Evolutionary conservation across 2,113 vertebrate genomes (phyloP).

Genomic region (Neotoma lepida): DNA sequence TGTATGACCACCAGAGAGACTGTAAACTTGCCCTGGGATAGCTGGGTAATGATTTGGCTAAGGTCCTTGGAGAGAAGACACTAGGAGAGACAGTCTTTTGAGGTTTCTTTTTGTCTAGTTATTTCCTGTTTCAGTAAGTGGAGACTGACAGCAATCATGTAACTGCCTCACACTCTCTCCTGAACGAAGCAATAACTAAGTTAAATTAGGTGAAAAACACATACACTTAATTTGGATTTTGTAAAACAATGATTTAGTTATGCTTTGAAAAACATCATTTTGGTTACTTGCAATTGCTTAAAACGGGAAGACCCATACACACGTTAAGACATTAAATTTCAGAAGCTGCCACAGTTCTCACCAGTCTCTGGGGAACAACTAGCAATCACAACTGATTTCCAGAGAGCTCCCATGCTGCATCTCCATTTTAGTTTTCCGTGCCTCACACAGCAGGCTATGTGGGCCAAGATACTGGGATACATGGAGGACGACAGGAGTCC

Average conservation of each 20-base stretch:
- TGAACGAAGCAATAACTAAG: constrained; percentile 3
- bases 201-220: constrained; percentile 48
- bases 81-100: background rate
- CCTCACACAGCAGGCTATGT: background rate
- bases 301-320: background rate
- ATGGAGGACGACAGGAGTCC: background rate
- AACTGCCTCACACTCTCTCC: background rate
- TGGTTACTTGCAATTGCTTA: constrained; percentile 26
- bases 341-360: background rate
- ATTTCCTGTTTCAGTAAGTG: constrained; percentile 53
- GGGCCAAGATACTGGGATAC: background rate
- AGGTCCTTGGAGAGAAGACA: background rate
- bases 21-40: background rate
- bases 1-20: background rate
- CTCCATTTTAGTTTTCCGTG: background rate
- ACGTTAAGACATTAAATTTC: constrained; percentile 14
- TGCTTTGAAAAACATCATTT: background rate
- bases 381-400: background rate
- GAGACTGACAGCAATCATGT: background rate
- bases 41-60: background rate
- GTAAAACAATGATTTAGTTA: background rate
- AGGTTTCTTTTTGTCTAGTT: background rate
- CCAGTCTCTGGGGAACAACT: background rate
- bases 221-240: background rate
- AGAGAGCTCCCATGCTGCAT: background rate